phyloP scores from a whole-genome alignment of 2,797 vertebrate genomes.

The Semotilus atromaculatus region DNA sequence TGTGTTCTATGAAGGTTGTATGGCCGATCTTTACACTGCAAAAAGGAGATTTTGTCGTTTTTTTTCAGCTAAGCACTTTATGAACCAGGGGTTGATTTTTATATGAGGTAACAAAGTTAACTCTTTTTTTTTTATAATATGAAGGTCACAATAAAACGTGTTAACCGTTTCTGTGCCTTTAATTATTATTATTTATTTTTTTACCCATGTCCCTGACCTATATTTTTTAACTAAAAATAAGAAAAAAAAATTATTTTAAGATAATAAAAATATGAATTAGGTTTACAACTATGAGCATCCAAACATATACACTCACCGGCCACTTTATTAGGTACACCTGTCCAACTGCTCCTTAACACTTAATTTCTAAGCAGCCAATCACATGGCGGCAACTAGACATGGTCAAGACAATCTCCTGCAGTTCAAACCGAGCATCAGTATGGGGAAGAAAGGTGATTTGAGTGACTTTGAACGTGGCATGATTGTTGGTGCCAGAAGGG shows the following conservation, averaged over 20 bases:
- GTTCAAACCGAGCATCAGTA: too few relatives aligned
- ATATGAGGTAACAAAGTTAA: neutral
- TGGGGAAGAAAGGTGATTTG: too few relatives aligned
- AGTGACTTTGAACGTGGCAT: too few relatives aligned
- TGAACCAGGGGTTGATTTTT: neutral
- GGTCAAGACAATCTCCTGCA: too few relatives aligned
- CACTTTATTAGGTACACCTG: too few relatives aligned
- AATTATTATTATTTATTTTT: neutral
- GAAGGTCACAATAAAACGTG: neutral
- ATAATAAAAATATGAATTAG: neutral
- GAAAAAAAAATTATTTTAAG: too few relatives aligned
- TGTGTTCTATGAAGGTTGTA: neutral
- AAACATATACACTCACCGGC: too few relatives aligned
- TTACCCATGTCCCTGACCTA: neutral
- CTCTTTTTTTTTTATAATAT: neutral
- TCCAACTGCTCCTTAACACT: too few relatives aligned
- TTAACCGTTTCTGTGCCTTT: neutral
- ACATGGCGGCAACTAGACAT: too few relatives aligned
- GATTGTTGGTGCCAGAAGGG: too few relatives aligned
- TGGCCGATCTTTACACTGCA: neutral
- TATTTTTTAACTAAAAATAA: neutral
- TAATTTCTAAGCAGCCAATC: too few relatives aligned
- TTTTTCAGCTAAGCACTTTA: neutral
- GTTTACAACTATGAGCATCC: neutral
- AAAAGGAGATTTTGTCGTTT: neutral